These are phyloP conservation scores for Sylvilagus floridanus DNA, from an alignment of 2,797 vertebrate species.

Conservation along the genomic window DNA sequence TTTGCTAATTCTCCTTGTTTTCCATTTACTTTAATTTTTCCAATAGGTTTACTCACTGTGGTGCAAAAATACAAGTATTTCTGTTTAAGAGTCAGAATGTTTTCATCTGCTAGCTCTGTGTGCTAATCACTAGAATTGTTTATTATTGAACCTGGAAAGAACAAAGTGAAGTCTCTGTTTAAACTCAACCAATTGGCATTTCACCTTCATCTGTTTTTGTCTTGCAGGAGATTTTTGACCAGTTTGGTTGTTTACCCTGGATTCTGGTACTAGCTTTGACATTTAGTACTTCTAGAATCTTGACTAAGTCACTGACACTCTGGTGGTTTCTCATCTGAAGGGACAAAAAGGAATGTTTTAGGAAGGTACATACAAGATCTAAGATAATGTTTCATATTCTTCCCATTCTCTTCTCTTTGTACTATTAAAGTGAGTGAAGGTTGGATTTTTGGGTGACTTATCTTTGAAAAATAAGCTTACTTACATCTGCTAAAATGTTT, in stretches of 20 bases:
- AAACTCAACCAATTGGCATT: slow-evolving; percentile 66
- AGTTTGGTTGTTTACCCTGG: slow-evolving; percentile 53
- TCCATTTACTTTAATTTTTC: slow-evolving; percentile 65
- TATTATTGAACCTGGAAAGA: slow-evolving; percentile 72
- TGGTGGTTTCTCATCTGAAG: slow-evolving; percentile 41
- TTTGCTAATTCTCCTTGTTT: slow-evolving; percentile 69
- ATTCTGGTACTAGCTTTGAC: slow-evolving; percentile 31
- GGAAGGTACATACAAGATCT: background rate
- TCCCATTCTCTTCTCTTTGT: slow-evolving; percentile 52
- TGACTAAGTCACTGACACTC: slow-evolving; percentile 32
- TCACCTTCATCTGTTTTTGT: slow-evolving; percentile 73
- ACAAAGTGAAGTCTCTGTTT: slow-evolving; percentile 75
- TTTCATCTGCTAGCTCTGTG: slow-evolving; percentile 57
- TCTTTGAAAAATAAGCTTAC: slow-evolving; percentile 28
- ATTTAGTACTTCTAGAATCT: slow-evolving; percentile 24
- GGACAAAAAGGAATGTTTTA: background rate
- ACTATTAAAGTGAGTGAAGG: background rate
- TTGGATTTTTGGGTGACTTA: background rate
- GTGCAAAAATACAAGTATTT: slow-evolving; percentile 67
- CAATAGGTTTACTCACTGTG: slow-evolving; percentile 50
- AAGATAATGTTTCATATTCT: slow-evolving; percentile 23
- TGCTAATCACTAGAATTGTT: slow-evolving; percentile 73
- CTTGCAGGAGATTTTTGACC: slow-evolving; percentile 67
- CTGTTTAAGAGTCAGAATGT: slow-evolving; percentile 66
- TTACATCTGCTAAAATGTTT: slow-evolving; percentile 54